Conservation (phyloP, 2,113 vertebrate species). For the Rhombomys opimus region DNA sequence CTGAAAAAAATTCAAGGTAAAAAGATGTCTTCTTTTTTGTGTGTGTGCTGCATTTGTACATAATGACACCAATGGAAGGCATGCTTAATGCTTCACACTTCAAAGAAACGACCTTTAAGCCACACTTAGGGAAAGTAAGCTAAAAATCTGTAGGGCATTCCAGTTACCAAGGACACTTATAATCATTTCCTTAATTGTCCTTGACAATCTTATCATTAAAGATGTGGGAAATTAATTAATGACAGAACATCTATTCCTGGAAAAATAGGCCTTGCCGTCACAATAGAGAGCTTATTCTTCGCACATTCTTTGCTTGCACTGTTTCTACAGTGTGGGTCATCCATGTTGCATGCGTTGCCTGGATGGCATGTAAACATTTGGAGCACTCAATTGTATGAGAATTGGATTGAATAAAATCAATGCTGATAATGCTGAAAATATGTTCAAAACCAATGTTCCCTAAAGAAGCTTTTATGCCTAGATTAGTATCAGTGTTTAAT, state of each 20-base stretch:
- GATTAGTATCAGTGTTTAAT: slow-evolving; percentile 93
- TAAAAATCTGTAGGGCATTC: slow-evolving; percentile 87
- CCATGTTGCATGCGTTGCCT: slow-evolving; percentile 85
- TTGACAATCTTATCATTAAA: slow-evolving; percentile 89
- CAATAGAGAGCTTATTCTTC: slow-evolving; percentile 85
- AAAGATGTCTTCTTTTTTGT: slow-evolving; percentile 70
- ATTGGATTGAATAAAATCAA: slow-evolving; percentile 89
- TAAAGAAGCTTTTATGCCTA: slow-evolving; percentile 89
- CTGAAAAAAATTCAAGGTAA: slow-evolving; percentile 61
- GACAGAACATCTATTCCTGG: slow-evolving; percentile 82
- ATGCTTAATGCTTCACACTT: slow-evolving; percentile 87
- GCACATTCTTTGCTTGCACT: slow-evolving; percentile 83
- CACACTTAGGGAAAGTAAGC: slow-evolving; percentile 88
- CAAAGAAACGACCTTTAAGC: slow-evolving; percentile 90
- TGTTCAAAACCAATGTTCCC: slow-evolving; percentile 86
- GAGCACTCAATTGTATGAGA: slow-evolving; percentile 88
- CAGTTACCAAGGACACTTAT: slow-evolving; percentile 91
- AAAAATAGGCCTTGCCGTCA: slow-evolving; percentile 84
- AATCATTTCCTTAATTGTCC: slow-evolving; percentile 91
- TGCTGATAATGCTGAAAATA: slow-evolving; percentile 85
- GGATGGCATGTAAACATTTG: slow-evolving; percentile 88
- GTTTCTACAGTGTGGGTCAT: slow-evolving; percentile 84
- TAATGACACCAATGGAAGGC: slow-evolving; percentile 84
- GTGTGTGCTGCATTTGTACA: slow-evolving; percentile 75
- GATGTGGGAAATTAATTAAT: slow-evolving; percentile 89